Evolutionary conservation across 2,113 vertebrate genomes (phyloP).

Genomic region (Taurulus bubalis): DNA sequence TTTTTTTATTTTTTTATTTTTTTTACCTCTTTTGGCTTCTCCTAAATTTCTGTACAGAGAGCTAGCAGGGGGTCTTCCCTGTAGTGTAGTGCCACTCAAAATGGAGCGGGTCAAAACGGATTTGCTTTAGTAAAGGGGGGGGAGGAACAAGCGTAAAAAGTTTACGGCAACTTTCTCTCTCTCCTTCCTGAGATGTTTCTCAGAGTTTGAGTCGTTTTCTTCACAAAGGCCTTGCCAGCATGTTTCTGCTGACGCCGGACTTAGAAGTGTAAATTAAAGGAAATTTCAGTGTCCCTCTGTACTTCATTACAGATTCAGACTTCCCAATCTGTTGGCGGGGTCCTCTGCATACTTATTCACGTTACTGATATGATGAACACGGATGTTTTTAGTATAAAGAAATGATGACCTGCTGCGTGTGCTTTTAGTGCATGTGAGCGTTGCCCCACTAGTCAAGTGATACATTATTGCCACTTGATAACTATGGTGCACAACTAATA

Average conservation of each 20-base stretch:
- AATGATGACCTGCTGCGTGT: neutral
- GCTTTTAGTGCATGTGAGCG: neutral
- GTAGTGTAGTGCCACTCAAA: slow-evolving; percentile 77
- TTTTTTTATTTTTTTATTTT: too few species aligned
- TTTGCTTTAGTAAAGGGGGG: slow-evolving; percentile 64
- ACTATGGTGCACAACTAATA: neutral
- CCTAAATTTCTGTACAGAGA: slow-evolving; percentile 72
- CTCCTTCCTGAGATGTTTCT: slow-evolving; percentile 54
- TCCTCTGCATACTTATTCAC: neutral
- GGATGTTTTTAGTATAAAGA: neutral
- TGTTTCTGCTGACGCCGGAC: slow-evolving; percentile 19
- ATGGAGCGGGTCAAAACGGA: slow-evolving; percentile 77
- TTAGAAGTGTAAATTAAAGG: slow-evolving; percentile 65
- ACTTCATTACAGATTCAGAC: neutral
- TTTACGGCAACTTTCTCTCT: slow-evolving; percentile 66
- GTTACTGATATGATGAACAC: neutral
- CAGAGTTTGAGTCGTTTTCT: slow-evolving; percentile 13
- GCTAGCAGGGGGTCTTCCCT: slow-evolving; percentile 84
- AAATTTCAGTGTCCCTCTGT: slow-evolving; percentile 3
- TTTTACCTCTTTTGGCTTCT: slow-evolving; percentile 66
- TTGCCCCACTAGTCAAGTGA: too few species aligned
- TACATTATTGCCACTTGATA: neutral
- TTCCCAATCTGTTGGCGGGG: neutral
- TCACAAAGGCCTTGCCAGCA: slow-evolving; percentile 40
- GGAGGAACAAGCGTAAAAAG: slow-evolving; percentile 63